These are phyloP conservation scores for Lagorchestes hirsutus DNA, from an alignment of 2,797 vertebrate genomes.

Conservation along the genomic window DNA sequence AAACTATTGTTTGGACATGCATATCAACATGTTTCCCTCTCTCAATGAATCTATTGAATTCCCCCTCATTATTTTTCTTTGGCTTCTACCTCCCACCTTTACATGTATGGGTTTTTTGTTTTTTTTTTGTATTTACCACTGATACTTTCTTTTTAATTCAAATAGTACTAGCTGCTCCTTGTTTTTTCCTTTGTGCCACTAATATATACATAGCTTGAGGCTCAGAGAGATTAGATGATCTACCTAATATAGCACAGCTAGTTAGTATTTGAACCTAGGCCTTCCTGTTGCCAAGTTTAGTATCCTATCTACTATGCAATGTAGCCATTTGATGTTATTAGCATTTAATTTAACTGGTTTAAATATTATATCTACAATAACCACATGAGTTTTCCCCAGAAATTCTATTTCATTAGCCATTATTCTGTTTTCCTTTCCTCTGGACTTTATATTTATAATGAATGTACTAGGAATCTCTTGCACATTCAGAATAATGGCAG, in stretches of 20 bases:
- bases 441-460: not conserved
- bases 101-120: not conserved
- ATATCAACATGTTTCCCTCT: not conserved
- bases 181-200: not conserved
- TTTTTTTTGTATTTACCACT: not conserved
- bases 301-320: not conserved
- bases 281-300: not conserved
- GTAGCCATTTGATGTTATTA: not conserved
- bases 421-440: not conserved
- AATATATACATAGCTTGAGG: not conserved
- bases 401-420: not conserved
- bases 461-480: not conserved
- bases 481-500: not conserved
- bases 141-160: not conserved
- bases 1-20: not conserved
- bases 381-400: not conserved
- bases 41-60: not conserved
- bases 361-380: not conserved
- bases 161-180: not conserved
- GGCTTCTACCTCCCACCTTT: not conserved
- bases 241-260: not conserved
- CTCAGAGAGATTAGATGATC: not conserved
- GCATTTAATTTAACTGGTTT: not conserved
- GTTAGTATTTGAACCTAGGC: not conserved
- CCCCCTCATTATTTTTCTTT: not conserved